Conservation (phyloP, 2,113 vertebrate genomes). For the Lamprotornis superbus region DNA sequence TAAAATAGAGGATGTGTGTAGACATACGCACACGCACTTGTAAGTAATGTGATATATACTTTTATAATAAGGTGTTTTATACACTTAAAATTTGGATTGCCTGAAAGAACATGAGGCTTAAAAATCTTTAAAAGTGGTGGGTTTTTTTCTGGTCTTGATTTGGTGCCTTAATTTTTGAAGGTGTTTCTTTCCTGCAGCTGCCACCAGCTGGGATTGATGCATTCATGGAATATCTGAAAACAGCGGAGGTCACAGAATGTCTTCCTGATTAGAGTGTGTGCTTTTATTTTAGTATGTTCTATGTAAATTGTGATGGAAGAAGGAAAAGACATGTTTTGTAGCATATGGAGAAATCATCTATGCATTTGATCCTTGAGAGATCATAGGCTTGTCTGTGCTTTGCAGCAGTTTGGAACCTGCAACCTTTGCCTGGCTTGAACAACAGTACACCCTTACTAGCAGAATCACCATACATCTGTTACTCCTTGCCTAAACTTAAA, state of each 20-base stretch:
- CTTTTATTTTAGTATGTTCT: neutral
- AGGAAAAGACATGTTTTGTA: neutral
- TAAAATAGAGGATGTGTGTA: neutral
- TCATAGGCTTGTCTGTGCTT: neutral
- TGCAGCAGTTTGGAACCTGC: neutral
- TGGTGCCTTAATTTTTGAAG: neutral
- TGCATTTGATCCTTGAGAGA: neutral
- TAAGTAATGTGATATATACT: neutral
- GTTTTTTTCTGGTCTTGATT: neutral
- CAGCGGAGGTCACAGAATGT: neutral
- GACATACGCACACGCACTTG: fast-evolving
- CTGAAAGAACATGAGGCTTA: neutral
- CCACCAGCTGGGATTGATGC: neutral
- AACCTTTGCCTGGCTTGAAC: neutral
- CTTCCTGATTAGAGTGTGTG: neutral
- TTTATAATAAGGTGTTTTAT: neutral
- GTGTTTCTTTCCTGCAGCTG: neutral
- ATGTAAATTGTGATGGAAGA: neutral
- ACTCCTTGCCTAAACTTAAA: neutral
- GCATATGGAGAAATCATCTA: neutral
- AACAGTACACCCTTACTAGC: neutral
- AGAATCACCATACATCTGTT: neutral
- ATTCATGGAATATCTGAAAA: neutral
- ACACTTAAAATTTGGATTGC: neutral
- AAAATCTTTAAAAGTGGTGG: neutral